Evolutionary conservation across 2,113 vertebrate species (phyloP).

Genomic region (Calypte anna): DNA sequence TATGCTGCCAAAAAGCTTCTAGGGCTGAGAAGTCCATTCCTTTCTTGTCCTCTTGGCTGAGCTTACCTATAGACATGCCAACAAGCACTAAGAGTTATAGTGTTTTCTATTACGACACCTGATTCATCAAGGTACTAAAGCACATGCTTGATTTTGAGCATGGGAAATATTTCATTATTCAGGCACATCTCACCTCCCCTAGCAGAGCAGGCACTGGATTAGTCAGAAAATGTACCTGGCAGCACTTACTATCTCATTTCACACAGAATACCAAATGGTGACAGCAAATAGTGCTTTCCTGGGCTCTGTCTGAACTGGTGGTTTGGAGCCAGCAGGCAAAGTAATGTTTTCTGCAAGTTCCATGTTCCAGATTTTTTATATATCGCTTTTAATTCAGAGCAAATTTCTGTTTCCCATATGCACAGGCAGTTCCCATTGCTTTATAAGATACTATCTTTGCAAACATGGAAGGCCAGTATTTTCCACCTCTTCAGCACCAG

Average conservation of each 20-base stretch:
- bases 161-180: constrained; percentile 4
- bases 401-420: background rate
- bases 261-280: background rate
- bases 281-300: background rate
- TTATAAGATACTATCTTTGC: background rate
- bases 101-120: constrained; percentile 20
- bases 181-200: background rate
- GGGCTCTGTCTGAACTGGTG: background rate
- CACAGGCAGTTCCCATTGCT: background rate
- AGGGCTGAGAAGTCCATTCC: constrained; percentile 18
- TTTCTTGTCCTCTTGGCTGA: constrained; percentile 52
- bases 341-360: background rate
- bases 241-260: background rate
- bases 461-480: background rate
- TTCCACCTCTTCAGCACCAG: background rate
- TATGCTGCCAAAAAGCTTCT: constrained; percentile 39
- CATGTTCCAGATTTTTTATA: background rate
- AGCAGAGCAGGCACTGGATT: background rate
- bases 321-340: background rate
- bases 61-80: constrained; percentile 5
- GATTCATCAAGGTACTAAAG: constrained; percentile 44
- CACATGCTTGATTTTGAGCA: background rate
- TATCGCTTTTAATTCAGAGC: background rate
- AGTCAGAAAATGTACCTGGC: constrained; percentile 23
- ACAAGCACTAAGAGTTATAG: constrained; percentile 46